Evolutionary conservation across 2,888 invertebrate species (phyloP), one percentile per base, ranked within the genome.

Genomic region (Campaea margaritaria): DNA sequence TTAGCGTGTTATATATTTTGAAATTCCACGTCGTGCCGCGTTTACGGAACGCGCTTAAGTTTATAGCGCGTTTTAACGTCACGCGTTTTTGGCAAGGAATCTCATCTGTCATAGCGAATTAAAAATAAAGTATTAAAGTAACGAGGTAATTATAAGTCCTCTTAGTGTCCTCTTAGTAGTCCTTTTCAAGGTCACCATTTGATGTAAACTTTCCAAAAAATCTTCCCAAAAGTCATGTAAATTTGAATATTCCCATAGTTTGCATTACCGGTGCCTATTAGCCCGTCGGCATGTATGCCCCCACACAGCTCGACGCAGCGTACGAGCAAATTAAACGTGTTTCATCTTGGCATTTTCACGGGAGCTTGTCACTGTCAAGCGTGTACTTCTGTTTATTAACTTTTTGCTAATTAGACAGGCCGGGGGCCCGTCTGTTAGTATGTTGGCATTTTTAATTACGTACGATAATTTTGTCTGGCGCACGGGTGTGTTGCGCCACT

Each of bases 371-470:
- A 91, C 87, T 91, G 92, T 91, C 92, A 85, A 79, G 84, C 84
- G 64, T 79, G 82, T 83, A 82, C 79, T 89, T 88, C 87, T 89
- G 91, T 90, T 89, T 90, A 91, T 91, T 91, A 92, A 91, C 91
- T 91, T 91, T 91, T 91, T 91, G 89, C 88, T 91, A 91, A 91
- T 91, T 91, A 91, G 89, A 88, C 88, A 86, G 83, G 85, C 86
- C 76, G 77, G 75, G 80, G 82, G 84, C 85, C 75, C 80, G 87
- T 87, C 85, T 87, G 83, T 82, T 86, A 83, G 87, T 86, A 81
- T 87, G 89, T 91, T 89, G 89, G 91, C 87, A 87, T 92, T 91
- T 91, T 91, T 91, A 91, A 92, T 90, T 92, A 91, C 86, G 82
- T 79, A 80, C 81, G 83, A 88, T 89, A 87, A 89, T 84, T 82